phyloP scores from a whole-genome alignment of 2,113 vertebrate species.

The Xiphophorus hellerii region DNA sequence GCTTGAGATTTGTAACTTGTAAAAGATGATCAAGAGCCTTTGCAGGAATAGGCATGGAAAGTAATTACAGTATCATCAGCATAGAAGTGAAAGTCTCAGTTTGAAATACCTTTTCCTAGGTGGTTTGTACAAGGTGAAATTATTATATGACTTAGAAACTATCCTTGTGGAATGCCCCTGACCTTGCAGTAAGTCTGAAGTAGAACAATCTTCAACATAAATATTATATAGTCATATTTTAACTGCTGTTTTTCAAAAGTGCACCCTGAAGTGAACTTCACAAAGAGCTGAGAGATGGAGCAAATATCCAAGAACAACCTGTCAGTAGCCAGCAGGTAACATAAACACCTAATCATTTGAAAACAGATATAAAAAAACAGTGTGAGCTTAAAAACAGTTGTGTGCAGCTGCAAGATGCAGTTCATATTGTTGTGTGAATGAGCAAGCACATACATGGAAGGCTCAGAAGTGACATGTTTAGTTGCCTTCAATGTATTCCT shows the following conservation, averaged over 20 bases:
- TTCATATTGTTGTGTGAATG: neutral
- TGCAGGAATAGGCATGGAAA: neutral
- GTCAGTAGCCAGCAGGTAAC: conserved; percentile 35
- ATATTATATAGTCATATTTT: conserved; percentile 8
- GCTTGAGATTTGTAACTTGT: no score
- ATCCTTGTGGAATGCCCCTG: neutral
- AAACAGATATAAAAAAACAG: conserved; percentile 10
- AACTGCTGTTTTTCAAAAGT: conserved; percentile 28
- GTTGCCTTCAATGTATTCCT: conserved; percentile 24
- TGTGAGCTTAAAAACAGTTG: conserved; percentile 5
- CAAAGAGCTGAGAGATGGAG: conserved; percentile 22
- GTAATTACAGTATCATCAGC: neutral
- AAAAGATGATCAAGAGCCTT: no score
- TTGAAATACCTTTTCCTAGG: neutral
- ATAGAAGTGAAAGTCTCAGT: neutral
- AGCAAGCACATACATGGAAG: neutral
- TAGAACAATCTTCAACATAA: conserved; percentile 15
- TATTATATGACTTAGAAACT: neutral
- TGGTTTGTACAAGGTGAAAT: neutral
- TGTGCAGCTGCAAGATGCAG: neutral
- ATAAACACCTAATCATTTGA: conserved; percentile 44
- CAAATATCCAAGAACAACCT: conserved; percentile 21
- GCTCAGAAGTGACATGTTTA: conserved; percentile 40
- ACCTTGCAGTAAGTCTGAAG: neutral
- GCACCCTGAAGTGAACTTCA: conserved; percentile 36